These are phyloP conservation scores for Sparidentex hasta DNA, from an alignment of 2,797 vertebrate species.

Conservation along the genomic window DNA sequence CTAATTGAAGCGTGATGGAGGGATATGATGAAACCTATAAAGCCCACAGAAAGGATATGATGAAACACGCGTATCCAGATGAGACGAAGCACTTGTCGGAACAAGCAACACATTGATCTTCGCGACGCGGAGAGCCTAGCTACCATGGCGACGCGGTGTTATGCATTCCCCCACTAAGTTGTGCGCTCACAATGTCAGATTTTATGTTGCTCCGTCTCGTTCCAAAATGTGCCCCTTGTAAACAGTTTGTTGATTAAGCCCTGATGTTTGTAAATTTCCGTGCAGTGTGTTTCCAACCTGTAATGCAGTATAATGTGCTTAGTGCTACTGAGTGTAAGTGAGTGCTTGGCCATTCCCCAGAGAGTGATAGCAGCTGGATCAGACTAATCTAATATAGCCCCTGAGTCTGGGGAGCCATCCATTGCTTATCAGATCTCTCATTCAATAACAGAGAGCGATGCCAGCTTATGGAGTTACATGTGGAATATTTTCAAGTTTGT, in stretches of 20 bases:
- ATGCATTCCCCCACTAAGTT: constrained; percentile 35
- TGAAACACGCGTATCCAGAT: constrained; percentile 59
- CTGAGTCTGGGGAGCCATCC: constrained; percentile 82
- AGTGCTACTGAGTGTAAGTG: constrained; percentile 82
- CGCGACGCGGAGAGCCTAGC: constrained; percentile 13
- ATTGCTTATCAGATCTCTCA: constrained; percentile 84
- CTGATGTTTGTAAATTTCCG: constrained; percentile 78
- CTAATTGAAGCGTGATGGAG: constrained; percentile 69
- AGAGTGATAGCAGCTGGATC: constrained; percentile 85
- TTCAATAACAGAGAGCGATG: constrained; percentile 77
- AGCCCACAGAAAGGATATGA: constrained; percentile 60
- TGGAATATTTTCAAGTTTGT: constrained; percentile 61
- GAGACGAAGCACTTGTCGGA: constrained; percentile 56
- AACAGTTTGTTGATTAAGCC: constrained; percentile 80
- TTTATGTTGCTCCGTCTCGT: constrained; percentile 59
- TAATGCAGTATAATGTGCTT: constrained; percentile 82
- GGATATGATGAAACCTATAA: constrained; percentile 63
- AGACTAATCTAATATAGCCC: constrained; percentile 84
- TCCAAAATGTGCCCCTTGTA: constrained; percentile 66
- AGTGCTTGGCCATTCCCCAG: constrained; percentile 81
- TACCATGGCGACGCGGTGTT: constrained; percentile 4
- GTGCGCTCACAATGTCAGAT: constrained; percentile 54
- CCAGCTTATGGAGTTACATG: constrained; percentile 69
- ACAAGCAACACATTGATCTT: constrained; percentile 63
- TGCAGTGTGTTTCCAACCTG: constrained; percentile 74